Evolutionary conservation across 2,888 invertebrate genomes (phyloP), one percentile per base, ranked within the genome.

Genomic region (Kryphioiulus occultus): DNA sequence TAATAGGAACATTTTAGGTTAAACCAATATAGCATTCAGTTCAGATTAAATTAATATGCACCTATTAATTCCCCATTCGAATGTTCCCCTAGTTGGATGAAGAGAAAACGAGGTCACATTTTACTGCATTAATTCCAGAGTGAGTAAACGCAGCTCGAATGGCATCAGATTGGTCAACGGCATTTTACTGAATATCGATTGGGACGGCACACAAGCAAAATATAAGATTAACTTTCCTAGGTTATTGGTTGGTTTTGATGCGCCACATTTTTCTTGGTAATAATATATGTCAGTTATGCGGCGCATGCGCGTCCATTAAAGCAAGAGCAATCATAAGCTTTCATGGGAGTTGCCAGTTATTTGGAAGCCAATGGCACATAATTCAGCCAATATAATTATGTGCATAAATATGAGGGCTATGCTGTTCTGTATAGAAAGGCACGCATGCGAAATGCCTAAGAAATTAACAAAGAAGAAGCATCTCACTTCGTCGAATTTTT

Each of bases 171-270:
- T 78, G 78, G 78, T 78, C 78, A 78, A 30, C 78, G 30, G 78
- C 78, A 78, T 30, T 30, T 26, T 78, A 78, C 30, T 15, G 78
- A 78, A 78, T 78, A 78, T 78, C 78, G 78, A 78, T 78, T 78
- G 30, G 30, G 78, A 30, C 15, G 78, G 78, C 78, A 15, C 78
- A 78, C 78, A 78, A 78, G 78, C 78, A 78, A 78, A 78, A 78
- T 78, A 78, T 78, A 30, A 78, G 78, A 78, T 78, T 78, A 78
- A 78, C 78, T 78, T 78, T 78, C 78, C 30, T 78, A 30, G 78
- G 78, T 78, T 78, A 78, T 78, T 78, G 78, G 78, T 78, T 78
- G 78, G 15, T 30, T 78, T 78, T 78, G 78, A 78, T 78, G 78
- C 78, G 78, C 78, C 78, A 78, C 78, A 78, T 78, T 78, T 78